phyloP scores from a whole-genome alignment of 2,797 vertebrate genomes.

The Karalla daura region DNA sequence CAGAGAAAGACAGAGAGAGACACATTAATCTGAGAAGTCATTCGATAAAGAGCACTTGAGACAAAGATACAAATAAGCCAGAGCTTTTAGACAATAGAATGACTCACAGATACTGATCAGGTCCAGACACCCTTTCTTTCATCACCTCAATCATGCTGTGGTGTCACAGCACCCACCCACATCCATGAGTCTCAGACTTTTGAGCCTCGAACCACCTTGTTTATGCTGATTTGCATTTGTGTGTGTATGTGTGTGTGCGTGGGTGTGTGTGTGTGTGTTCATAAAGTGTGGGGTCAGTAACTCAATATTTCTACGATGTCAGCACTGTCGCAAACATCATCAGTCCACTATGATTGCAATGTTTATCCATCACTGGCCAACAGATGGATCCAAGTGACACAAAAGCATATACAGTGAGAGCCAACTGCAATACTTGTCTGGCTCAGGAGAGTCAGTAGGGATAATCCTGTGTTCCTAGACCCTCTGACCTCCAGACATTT shows the following conservation, averaged over 20 bases:
- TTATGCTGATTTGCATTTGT: not conserved
- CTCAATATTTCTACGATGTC: conserved; percentile 56
- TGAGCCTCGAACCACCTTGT: conserved; percentile 1
- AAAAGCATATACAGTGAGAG: conserved; percentile 50
- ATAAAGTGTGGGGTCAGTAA: conserved; percentile 27
- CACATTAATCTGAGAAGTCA: conserved; percentile 19
- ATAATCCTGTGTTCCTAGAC: conserved; percentile 78
- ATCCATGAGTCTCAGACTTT: conserved; percentile 17
- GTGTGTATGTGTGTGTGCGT: conserved; percentile 6
- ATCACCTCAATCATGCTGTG: conserved; percentile 27
- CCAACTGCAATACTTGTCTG: conserved; percentile 70
- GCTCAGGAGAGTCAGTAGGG: conserved; percentile 69
- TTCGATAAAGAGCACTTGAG: conserved; percentile 16
- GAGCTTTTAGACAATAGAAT: conserved; percentile 34
- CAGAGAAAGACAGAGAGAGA: not conserved
- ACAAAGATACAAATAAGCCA: conserved; percentile 12
- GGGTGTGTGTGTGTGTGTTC: not conserved
- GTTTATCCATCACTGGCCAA: conserved; percentile 55
- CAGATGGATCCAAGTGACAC: conserved; percentile 62
- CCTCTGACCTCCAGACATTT: conserved; percentile 74
- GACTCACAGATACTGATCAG: conserved; percentile 49
- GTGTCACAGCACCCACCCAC: conserved; percentile 21
- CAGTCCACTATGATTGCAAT: conserved; percentile 38
- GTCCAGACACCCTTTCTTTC: conserved; percentile 48
- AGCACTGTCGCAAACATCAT: conserved; percentile 52